These are phyloP conservation scores for Resseliella maxima DNA, from an alignment of 2,888 invertebrate species.

Conservation along the genomic window DNA sequence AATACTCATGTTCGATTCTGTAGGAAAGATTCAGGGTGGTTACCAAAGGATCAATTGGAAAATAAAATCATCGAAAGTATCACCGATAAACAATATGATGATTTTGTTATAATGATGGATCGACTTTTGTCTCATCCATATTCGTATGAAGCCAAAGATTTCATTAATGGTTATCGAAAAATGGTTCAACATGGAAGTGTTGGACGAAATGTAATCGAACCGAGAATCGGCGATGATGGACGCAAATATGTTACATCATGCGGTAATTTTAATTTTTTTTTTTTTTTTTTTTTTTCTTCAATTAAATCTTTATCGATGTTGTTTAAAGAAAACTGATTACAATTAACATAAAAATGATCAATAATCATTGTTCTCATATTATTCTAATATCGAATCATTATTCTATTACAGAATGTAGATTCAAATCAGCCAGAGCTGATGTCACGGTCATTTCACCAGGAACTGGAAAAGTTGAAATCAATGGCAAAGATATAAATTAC, in stretches of 20 bases:
- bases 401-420: slow-evolving; percentile 71
- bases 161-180: slow-evolving; percentile 78
- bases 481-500: slow-evolving; percentile 81
- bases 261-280: slow-evolving; percentile 67
- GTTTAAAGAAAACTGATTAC: too few species aligned
- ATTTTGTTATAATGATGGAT: slow-evolving; percentile 79
- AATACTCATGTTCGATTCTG: slow-evolving; percentile 58
- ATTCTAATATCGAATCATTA: not conserved
- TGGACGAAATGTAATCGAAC: slow-evolving; percentile 75
- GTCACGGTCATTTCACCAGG: slow-evolving; percentile 84
- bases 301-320: too few species aligned
- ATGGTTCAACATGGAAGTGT: slow-evolving; percentile 71
- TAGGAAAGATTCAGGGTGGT: slow-evolving; percentile 74
- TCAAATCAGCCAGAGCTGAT: slow-evolving; percentile 79
- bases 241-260: slow-evolving; percentile 78
- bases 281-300: not conserved
- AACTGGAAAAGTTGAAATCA: slow-evolving; percentile 83
- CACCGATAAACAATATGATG: slow-evolving; percentile 76
- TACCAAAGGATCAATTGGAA: slow-evolving; percentile 76
- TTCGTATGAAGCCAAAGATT: slow-evolving; percentile 76
- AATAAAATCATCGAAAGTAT: slow-evolving; percentile 75
- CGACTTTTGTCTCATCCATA: slow-evolving; percentile 78
- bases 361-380: slow-evolving; percentile 57
- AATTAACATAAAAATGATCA: too few species aligned
- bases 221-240: slow-evolving; percentile 76